These are phyloP conservation scores for Ophion obscuratus DNA, from an alignment of 2,888 invertebrate species.

Conservation along the genomic window DNA sequence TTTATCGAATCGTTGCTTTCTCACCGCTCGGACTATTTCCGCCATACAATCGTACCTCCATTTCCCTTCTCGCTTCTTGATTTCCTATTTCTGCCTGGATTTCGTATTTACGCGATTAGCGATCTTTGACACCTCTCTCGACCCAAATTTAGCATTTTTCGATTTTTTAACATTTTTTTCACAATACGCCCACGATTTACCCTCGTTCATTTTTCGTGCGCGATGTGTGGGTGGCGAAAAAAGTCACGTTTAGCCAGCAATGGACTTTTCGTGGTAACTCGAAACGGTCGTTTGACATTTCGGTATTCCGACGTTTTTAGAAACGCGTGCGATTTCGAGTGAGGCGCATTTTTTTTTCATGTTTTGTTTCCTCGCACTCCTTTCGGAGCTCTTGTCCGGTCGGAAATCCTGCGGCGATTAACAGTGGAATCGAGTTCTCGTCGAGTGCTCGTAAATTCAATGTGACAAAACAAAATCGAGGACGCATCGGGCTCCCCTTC, in stretches of 20 bases:
- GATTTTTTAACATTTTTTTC: neutral
- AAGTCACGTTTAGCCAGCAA: neutral
- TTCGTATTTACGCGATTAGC: constrained; percentile 2
- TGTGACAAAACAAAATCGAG: constrained; percentile 1
- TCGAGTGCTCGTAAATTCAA: constrained; percentile 5
- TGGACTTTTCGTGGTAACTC: neutral
- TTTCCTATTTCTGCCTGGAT: neutral
- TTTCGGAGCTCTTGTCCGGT: neutral
- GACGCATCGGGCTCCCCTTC: neutral
- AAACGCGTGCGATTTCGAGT: neutral
- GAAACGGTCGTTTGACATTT: neutral
- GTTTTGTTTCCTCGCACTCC: neutral
- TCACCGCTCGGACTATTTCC: too few relatives aligned
- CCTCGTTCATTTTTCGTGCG: neutral
- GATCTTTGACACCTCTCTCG: constrained; percentile 6
- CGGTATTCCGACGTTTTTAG: neutral
- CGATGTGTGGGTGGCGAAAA: neutral
- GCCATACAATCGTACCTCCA: too few relatives aligned
- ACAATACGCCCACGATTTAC: neutral
- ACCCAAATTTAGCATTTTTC: neutral
- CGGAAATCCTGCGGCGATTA: neutral
- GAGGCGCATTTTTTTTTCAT: neutral
- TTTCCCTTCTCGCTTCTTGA: too few relatives aligned
- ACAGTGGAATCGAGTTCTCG: constrained; percentile 1
- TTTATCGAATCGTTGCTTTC: too few relatives aligned